Conservation (phyloP, 2,888 invertebrate species). For the Cryptophagus acutangulus region DNA sequence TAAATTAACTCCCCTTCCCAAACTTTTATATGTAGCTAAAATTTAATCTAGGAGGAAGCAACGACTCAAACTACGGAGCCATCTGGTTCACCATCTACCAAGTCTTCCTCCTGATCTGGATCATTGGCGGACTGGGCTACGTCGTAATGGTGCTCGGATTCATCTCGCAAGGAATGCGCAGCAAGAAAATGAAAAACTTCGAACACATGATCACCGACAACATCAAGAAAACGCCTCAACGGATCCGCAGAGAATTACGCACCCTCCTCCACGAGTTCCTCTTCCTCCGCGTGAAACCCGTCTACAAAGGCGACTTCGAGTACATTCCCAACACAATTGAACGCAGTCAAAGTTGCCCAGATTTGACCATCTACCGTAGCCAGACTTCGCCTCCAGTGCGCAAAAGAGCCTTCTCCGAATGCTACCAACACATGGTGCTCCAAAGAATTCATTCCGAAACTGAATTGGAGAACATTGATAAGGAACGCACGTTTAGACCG, state of each 20-base stretch:
- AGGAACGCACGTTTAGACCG: conserved; percentile 66
- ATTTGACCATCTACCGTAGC: conserved; percentile 58
- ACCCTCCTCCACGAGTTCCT: conserved; percentile 61
- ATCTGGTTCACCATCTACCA: conserved; percentile 68
- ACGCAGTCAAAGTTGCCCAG: conserved; percentile 67
- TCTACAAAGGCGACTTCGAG: conserved; percentile 62
- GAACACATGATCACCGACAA: conserved; percentile 74
- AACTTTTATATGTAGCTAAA: conserved; percentile 7
- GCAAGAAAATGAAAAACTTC: conserved; percentile 66
- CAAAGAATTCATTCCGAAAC: conserved; percentile 70
- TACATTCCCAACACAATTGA: conserved; percentile 45
- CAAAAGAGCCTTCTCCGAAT: conserved; percentile 62
- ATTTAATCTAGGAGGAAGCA: conserved; percentile 23
- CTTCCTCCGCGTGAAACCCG: conserved; percentile 68
- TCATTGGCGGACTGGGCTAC: conserved; percentile 87
- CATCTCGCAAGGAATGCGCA: conserved; percentile 71
- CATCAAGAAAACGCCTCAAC: conserved; percentile 72
- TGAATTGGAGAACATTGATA: conserved; percentile 69
- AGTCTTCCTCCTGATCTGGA: conserved; percentile 79
- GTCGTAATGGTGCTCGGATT: conserved; percentile 85
- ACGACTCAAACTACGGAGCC: conserved; percentile 56
- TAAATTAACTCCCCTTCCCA: conserved; percentile 44
- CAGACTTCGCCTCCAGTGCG: conserved; percentile 47
- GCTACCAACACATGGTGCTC: conserved; percentile 44
- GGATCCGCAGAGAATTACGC: conserved; percentile 55